Evolutionary conservation across 2,113 vertebrate species (phyloP).

Genomic region (Gobius niger): DNA sequence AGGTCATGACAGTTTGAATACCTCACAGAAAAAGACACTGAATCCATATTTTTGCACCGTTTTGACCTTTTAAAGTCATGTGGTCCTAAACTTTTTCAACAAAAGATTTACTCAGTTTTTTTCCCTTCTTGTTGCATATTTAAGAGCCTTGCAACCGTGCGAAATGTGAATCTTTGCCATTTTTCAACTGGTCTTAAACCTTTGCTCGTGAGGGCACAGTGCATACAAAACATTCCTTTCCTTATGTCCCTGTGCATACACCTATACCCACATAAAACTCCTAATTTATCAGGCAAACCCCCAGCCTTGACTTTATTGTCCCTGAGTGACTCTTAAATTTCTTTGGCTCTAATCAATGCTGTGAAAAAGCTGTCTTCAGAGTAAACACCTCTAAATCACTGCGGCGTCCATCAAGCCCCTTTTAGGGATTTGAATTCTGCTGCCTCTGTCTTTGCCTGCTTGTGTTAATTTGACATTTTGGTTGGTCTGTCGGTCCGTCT

Average conservation of each 20-base stretch:
- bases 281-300: neutral
- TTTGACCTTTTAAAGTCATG: no score
- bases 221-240: neutral
- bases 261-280: neutral
- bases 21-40: no score
- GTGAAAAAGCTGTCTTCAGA: conserved; percentile 25
- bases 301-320: conserved; percentile 1
- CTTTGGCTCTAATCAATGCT: conserved; percentile 23
- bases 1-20: no score
- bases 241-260: neutral
- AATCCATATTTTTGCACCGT: no score
- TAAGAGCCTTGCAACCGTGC: no score
- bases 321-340: conserved; percentile 17
- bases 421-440: conserved; percentile 35
- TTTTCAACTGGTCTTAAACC: no score
- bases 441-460: conserved; percentile 13
- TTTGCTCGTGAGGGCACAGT: no score
- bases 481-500: conserved; percentile 47
- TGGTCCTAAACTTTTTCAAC: no score
- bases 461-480: conserved; percentile 62
- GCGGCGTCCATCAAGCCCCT: conserved; percentile 9
- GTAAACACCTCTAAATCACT: conserved; percentile 18
- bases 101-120: no score
- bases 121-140: no score
- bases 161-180: no score